Evolutionary conservation across 1,140 invertebrate species (phyloP).

Genomic region (Macrotrachela quadricornifera): DNA sequence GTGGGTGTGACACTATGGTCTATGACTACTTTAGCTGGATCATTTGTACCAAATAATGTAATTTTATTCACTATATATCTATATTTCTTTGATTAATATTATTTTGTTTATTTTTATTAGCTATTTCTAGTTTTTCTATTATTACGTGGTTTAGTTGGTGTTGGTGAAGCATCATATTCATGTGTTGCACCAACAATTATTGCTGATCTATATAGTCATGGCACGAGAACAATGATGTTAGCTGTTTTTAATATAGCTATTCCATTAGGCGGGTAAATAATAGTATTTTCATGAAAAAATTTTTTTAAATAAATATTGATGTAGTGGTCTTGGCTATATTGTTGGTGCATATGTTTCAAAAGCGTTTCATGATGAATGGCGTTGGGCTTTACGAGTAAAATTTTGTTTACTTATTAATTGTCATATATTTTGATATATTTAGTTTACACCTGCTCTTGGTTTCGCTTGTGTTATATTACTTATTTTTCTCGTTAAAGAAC

Average conservation of each 20-base stretch:
- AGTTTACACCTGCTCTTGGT: conserved; percentile 57
- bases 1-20: conserved; percentile 77
- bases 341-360: conserved; percentile 59
- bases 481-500: conserved; percentile 56
- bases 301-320: too few relatives aligned
- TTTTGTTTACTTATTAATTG: too few relatives aligned
- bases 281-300: too few relatives aligned
- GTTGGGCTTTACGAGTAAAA: conserved; percentile 52
- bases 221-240: conserved; percentile 71
- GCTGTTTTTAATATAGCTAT: conserved; percentile 97
- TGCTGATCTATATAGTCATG: conserved; percentile 74
- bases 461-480: conserved; percentile 58
- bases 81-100: not conserved
- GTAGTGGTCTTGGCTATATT: conserved; percentile 71
- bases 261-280: conserved; percentile 50
- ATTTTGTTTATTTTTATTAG: conserved; percentile 33
- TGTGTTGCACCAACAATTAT: conserved; percentile 97
- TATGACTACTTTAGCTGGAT: conserved; percentile 65
- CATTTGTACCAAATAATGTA: conserved; percentile 53
- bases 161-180: conserved; percentile 95
- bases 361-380: conserved; percentile 50
- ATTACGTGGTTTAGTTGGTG: conserved; percentile 74
- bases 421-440: too few relatives aligned
- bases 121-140: conserved; percentile 53
- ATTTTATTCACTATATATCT: conserved; percentile 13